A percentile compares a stretch with the other conserved stretches of the same genome.
phyloP scores from a whole-genome alignment of 2,113 vertebrate genomes.

The Hirundichthys speculiger region DNA sequence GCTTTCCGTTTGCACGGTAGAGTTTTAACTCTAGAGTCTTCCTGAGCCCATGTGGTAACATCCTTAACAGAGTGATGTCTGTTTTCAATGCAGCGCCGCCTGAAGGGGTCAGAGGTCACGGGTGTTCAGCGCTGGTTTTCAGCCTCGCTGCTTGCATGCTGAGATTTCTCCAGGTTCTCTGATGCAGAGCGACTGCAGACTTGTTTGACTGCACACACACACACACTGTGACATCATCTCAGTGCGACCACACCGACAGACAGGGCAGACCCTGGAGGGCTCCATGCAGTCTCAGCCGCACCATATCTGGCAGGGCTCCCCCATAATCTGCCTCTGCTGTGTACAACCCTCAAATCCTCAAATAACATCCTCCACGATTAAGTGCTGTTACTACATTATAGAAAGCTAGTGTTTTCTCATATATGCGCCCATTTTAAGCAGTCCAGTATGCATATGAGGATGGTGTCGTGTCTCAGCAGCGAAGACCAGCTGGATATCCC shows the following conservation, averaged over 20 bases:
- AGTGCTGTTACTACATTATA: slow-evolving; percentile 59
- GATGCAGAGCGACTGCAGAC: no score
- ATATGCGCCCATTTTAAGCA: slow-evolving; percentile 46
- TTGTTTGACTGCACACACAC: no score
- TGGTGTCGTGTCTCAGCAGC: slow-evolving; percentile 33
- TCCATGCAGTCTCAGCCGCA: slow-evolving; percentile 75
- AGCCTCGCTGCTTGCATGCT: no score
- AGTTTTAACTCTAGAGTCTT: no score
- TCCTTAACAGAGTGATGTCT: no score
- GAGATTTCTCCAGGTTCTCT: no score
- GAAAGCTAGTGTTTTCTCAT: slow-evolving; percentile 53
- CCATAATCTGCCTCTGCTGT: slow-evolving; percentile 73
- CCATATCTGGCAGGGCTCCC: slow-evolving; percentile 74
- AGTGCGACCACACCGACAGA: slow-evolving; percentile 66
- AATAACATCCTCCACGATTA: slow-evolving; percentile 60
- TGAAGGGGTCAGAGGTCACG: no score
- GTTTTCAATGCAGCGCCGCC: no score
- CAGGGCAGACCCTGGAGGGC: slow-evolving; percentile 60
- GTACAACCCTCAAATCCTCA: slow-evolving; percentile 68
- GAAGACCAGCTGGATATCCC: slow-evolving; percentile 49
- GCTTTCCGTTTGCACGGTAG: no score
- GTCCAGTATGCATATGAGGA: slow-evolving; percentile 6
- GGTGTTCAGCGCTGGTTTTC: no score
- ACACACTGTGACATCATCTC: slow-evolving; percentile 43
- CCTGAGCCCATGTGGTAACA: no score